These are phyloP conservation scores for Pelochelys cantorii DNA, from an alignment of 2,797 vertebrate genomes.

Conservation along the genomic window DNA sequence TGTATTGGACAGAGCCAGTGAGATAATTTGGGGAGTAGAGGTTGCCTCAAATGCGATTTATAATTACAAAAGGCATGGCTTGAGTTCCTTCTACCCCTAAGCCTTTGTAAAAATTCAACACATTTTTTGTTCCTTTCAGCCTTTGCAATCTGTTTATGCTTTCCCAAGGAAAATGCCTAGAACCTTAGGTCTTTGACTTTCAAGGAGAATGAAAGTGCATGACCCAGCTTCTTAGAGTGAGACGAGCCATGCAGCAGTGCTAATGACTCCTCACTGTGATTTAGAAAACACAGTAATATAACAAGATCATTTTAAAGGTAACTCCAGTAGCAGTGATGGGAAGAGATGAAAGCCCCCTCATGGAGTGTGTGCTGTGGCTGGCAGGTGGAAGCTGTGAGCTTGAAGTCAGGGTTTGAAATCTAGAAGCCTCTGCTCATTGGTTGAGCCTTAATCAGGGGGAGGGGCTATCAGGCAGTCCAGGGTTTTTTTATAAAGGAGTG, in stretches of 20 bases:
- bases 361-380: no score
- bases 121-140: background rate
- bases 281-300: conserved; percentile 3
- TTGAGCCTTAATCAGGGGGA: no score
- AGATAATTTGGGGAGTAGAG: background rate
- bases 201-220: background rate
- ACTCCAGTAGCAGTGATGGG: background rate
- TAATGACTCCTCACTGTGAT: background rate
- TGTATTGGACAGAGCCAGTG: background rate
- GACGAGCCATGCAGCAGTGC: background rate
- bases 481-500: no score
- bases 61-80: background rate
- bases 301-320: background rate
- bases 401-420: no score
- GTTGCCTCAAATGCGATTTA: background rate
- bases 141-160: background rate
- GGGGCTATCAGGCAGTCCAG: no score
- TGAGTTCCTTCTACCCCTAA: background rate
- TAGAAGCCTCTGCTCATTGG: no score
- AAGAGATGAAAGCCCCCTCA: background rate
- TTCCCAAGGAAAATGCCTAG: background rate
- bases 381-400: no score
- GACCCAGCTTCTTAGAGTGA: background rate
- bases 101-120: background rate
- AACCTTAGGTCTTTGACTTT: background rate